A percentile compares a stretch with the other conserved stretches of the same genome.
Evolutionary conservation across 2,113 vertebrate species (phyloP).

Genomic region (Rhynchomys soricoides): DNA sequence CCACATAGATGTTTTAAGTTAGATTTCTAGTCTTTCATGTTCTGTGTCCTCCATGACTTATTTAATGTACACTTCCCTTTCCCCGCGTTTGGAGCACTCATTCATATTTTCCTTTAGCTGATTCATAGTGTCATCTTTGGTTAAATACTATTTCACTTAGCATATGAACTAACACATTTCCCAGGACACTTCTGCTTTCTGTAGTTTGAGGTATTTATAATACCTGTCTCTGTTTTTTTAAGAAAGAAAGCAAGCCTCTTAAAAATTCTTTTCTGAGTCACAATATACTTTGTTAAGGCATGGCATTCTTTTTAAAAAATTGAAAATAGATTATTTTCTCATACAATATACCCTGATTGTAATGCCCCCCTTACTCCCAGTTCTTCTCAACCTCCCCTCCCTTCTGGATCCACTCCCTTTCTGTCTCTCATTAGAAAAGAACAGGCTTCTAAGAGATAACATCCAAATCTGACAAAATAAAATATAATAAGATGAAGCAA

Average conservation of each 20-base stretch:
- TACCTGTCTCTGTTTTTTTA: background rate
- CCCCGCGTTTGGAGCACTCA: background rate
- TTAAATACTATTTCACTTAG: conserved; percentile 5
- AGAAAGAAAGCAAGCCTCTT: background rate
- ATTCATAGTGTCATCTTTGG: background rate
- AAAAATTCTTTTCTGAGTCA: background rate
- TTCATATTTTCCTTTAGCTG: background rate
- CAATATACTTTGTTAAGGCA: background rate
- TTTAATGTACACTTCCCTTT: background rate
- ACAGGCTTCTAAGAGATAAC: background rate
- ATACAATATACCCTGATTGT: background rate
- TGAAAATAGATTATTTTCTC: background rate
- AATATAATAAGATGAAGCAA: background rate
- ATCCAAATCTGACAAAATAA: background rate
- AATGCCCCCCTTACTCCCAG: background rate
- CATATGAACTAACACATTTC: background rate
- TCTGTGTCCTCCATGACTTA: background rate
- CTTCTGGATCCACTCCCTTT: background rate
- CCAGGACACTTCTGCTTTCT: background rate
- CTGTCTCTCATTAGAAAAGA: background rate
- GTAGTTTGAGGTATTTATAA: background rate
- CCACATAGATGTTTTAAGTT: background rate
- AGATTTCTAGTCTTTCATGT: background rate
- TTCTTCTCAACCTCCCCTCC: no score
- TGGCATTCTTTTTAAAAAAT: background rate